Base-by-base conservation (phyloP, 2,113 vertebrate genomes). In the Silurus meridionalis region DNA sequence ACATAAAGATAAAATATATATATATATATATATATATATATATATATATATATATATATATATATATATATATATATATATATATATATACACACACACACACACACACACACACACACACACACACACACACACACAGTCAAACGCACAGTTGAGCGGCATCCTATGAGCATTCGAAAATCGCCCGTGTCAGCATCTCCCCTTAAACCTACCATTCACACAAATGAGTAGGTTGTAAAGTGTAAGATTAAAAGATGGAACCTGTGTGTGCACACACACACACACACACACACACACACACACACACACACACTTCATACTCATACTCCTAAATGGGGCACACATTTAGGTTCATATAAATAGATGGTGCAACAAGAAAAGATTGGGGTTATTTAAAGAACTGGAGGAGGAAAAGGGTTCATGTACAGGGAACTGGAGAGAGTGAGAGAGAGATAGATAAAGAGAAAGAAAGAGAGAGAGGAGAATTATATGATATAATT, bases 381-480 rank as follows among this genome's bases (percentile, higher is more conserved):
- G 91, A 92, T 88, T 85, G 90, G 91, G 88, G 91, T 95, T 95
- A 93, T 91, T 89, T 95, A 95, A 94, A 94, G 90, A 90, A 91
- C 91, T 90, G 89, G 79, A 91, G 90, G 86, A 87, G 92, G 48
- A 93, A 92, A 95, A 93, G 94, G 93, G 93, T 94, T 94, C 92
- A 94, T 93, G 91, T 92, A 90, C 80, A 88, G 89, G 88, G 90
- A 91, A 53, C 57, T 13, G 85, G 85, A 84, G 57, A 64, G 74
- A 83, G 87, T 84, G 37, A 37, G 37, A 37, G 1, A 23, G 66
- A 85, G 87, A 95, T 95, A 94, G 91, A 90, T 95, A 95, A 95
- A 90, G 86, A 88, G 91, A 94, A 92, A 91, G 91, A 92, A 89
- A 90, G 91, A 94, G 92, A 91, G 91, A 92, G 89, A 90, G 87